Evolutionary conservation across 2,888 invertebrate genomes (phyloP).

Genomic region (Papilio gigon): DNA sequence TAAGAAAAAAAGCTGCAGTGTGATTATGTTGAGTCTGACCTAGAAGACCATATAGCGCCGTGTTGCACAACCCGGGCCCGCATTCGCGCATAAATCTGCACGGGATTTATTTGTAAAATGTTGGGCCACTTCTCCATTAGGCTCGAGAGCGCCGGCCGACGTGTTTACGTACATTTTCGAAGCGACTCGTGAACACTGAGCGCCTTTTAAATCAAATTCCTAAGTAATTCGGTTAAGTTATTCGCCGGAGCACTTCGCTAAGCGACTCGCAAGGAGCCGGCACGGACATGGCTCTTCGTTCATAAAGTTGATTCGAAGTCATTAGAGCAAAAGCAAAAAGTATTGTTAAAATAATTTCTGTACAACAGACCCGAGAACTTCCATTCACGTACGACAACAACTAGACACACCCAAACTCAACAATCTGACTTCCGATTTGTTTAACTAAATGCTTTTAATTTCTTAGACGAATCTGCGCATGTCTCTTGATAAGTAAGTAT

Average conservation of each 20-base stretch:
- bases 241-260: conserved; percentile 23
- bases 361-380: too few species aligned
- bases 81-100: conserved; percentile 20
- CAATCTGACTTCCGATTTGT: too few species aligned
- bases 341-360: too few species aligned
- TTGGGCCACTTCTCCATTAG: conserved; percentile 21
- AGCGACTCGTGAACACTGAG: background rate
- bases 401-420: too few species aligned
- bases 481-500: too few species aligned
- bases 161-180: conserved; percentile 13
- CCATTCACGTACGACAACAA: too few species aligned
- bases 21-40: conserved; percentile 11
- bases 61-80: conserved; percentile 14
- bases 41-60: conserved; percentile 25
- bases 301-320: background rate
- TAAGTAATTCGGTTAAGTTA: conserved; percentile 28
- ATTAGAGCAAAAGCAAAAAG: too few species aligned
- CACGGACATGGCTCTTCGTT: background rate
- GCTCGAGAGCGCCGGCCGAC: background rate
- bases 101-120: conserved; percentile 29
- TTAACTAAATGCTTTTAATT: too few species aligned
- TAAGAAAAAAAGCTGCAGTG: background rate
- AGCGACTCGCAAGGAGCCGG: background rate
- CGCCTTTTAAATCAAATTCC: conserved; percentile 25
- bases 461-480: too few species aligned